These are phyloP conservation scores for Myotis findleyi DNA, from an alignment of 2,797 vertebrate species.

Conservation along the genomic window DNA sequence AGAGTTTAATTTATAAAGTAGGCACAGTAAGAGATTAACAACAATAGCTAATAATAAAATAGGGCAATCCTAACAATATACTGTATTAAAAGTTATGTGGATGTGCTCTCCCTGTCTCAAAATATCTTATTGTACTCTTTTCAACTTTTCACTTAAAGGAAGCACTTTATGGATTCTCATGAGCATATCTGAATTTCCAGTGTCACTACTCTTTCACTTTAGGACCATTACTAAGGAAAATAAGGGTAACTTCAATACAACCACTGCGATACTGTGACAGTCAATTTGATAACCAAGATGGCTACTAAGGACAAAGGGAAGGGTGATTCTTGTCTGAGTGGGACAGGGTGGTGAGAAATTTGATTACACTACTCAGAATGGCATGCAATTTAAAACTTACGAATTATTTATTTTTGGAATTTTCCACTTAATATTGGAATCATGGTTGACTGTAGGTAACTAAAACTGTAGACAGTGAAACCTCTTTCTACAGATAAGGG, in stretches of 20 bases:
- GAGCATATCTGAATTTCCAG: background rate
- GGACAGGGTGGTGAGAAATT: background rate
- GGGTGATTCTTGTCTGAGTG: background rate
- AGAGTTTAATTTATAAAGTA: background rate
- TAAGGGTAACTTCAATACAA: background rate
- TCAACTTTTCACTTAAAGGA: background rate
- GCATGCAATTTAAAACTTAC: background rate
- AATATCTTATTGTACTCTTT: background rate
- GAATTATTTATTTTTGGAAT: background rate
- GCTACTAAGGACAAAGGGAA: background rate
- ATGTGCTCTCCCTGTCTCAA: background rate
- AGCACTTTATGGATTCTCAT: background rate
- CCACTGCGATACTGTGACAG: background rate
- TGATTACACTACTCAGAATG: background rate
- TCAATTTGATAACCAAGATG: background rate
- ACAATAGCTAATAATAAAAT: background rate
- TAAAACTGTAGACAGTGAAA: background rate
- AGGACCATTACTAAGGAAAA: background rate
- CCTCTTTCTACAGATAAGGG: background rate
- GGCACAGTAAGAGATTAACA: background rate
- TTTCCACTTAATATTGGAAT: background rate
- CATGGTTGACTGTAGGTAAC: background rate
- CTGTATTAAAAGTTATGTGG: background rate
- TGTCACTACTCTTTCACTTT: background rate
- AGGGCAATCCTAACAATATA: background rate